phyloP scores from a whole-genome alignment of 2,113 vertebrate genomes.

The Nannospalax galili region DNA sequence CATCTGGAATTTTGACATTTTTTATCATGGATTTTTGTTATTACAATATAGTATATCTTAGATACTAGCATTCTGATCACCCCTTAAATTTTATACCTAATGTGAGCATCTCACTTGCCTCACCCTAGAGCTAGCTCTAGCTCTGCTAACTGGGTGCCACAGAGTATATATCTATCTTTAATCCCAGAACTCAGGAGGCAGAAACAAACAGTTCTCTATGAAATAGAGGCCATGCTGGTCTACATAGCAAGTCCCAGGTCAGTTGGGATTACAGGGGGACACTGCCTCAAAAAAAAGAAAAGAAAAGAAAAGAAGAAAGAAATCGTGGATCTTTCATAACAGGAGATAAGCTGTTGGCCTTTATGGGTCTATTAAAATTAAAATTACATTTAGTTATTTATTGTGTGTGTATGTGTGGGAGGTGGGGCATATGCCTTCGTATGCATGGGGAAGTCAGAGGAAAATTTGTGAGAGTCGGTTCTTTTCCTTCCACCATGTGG shows the following conservation, averaged over 20 bases:
- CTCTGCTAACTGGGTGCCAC: neutral
- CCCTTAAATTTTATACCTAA: neutral
- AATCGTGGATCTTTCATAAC: neutral
- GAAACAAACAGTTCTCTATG: too few species aligned
- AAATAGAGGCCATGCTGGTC: too few species aligned
- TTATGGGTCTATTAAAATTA: neutral
- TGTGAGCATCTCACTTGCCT: neutral
- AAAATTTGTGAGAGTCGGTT: neutral
- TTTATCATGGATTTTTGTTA: neutral
- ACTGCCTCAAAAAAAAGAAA: too few species aligned
- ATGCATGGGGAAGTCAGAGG: neutral
- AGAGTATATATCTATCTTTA: too few species aligned
- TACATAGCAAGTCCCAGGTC: too few species aligned
- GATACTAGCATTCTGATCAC: neutral
- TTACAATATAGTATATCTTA: neutral
- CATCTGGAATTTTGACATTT: conserved; percentile 20
- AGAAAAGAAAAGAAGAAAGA: neutral
- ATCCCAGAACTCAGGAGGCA: too few species aligned
- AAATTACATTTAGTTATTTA: neutral
- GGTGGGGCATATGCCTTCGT: neutral
- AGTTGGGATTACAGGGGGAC: too few species aligned
- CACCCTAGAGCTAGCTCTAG: neutral
- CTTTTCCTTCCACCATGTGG: neutral
- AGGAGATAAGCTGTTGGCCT: neutral
- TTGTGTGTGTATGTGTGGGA: too few species aligned